These are phyloP conservation scores for Gymnothorax javanicus DNA, from an alignment of 2,797 vertebrate species.

Conservation along the genomic window DNA sequence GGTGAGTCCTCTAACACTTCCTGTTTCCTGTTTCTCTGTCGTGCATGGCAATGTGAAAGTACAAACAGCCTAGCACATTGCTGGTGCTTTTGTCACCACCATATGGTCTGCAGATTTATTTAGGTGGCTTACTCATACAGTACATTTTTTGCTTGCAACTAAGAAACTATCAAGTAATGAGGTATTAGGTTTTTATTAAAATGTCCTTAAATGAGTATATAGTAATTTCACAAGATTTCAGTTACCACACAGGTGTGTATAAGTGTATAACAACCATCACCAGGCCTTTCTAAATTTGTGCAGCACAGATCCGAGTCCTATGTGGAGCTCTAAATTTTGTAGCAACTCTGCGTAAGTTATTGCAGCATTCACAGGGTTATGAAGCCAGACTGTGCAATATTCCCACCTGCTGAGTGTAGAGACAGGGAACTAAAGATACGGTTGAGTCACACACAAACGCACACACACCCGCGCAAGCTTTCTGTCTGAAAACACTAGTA, in stretches of 20 bases:
- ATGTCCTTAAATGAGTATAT: background rate
- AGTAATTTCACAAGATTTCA: background rate
- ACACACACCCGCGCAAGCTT: background rate
- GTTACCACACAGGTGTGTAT: background rate
- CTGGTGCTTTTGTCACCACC: too few species aligned
- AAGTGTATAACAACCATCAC: background rate
- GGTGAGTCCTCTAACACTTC: slow-evolving; percentile 75
- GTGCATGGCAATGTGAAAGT: background rate
- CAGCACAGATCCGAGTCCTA: background rate
- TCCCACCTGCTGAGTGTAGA: background rate
- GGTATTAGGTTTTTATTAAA: background rate
- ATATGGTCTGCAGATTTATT: background rate
- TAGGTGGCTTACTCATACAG: background rate
- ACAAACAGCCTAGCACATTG: background rate
- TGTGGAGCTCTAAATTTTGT: background rate
- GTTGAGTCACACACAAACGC: background rate
- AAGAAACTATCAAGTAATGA: background rate
- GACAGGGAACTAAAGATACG: background rate
- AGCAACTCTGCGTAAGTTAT: background rate
- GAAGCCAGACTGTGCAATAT: background rate
- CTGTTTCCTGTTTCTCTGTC: background rate
- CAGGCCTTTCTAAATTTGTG: background rate
- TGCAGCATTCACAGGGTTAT: background rate
- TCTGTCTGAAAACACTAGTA: too few species aligned
- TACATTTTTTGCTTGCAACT: background rate